A percentile compares a stretch with the other conserved stretches of the same genome.
These are phyloP conservation scores for Scophthalmus maximus DNA, from an alignment of 2,113 vertebrate genomes.

Conservation along the genomic window DNA sequence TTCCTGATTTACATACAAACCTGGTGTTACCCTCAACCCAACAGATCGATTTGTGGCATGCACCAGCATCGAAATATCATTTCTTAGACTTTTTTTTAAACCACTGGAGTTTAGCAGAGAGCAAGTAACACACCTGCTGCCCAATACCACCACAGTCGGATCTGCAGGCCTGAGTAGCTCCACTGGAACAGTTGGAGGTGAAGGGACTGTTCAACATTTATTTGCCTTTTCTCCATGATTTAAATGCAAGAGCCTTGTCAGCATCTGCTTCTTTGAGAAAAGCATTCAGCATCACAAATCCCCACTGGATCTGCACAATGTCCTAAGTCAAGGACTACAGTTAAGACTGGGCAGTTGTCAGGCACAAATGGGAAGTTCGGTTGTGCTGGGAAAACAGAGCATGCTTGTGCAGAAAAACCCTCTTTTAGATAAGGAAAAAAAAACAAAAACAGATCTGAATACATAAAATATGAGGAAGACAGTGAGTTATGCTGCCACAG, in stretches of 20 bases:
- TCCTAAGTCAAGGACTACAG: not conserved
- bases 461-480: constrained; percentile 46
- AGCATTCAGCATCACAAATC: not conserved
- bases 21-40: too few relatives aligned
- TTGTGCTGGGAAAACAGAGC: constrained; percentile 7
- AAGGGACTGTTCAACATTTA: not conserved
- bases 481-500: constrained; percentile 16
- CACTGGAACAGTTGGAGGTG: not conserved
- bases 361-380: not conserved
- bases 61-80: too few relatives aligned
- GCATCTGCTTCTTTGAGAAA: not conserved
- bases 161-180: not conserved
- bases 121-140: too few relatives aligned
- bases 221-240: not conserved
- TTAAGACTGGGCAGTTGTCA: not conserved
- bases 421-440: not conserved
- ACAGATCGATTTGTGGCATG: too few relatives aligned
- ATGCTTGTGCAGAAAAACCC: constrained; percentile 4
- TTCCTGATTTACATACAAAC: too few relatives aligned
- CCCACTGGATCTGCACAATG: not conserved
- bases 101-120: too few relatives aligned
- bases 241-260: not conserved
- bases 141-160: not conserved
- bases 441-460: constrained; percentile 19
- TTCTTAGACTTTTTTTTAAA: too few relatives aligned